Evolutionary conservation across 2,888 invertebrate genomes (phyloP).

Genomic region (Drosophila seclusa): DNA sequence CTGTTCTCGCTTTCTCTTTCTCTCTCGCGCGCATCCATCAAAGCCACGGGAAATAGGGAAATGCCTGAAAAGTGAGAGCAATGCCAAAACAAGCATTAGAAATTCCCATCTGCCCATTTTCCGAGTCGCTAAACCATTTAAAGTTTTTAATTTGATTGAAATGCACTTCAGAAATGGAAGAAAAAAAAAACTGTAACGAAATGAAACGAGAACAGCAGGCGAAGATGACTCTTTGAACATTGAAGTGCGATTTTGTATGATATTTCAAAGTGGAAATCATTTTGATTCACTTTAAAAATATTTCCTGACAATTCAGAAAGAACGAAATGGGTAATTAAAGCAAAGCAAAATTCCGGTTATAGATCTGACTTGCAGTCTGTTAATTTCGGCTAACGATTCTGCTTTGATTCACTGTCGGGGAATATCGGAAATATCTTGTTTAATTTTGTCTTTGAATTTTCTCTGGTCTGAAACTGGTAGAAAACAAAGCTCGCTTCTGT

Average conservation of each 20-base stretch:
- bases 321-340: not conserved
- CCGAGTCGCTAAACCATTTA: not conserved
- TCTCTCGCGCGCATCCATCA: not conserved
- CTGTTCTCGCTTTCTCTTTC: not conserved
- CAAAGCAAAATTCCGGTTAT: not conserved
- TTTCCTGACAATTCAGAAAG: not conserved
- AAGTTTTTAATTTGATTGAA: slow-evolving; percentile 1
- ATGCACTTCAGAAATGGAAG: not conserved
- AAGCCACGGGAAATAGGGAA: not conserved
- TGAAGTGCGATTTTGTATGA: not conserved
- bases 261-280: not conserved
- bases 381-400: not conserved
- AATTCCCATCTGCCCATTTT: not conserved
- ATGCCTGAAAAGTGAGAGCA: slow-evolving; percentile 23
- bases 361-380: not conserved
- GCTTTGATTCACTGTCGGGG: not conserved
- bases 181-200: not conserved
- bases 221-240: not conserved
- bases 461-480: not conserved
- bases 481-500: not conserved
- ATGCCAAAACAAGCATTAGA: slow-evolving; percentile 15
- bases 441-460: not conserved
- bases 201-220: not conserved
- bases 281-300: not conserved
- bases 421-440: not conserved